Evolutionary conservation across 2,797 vertebrate species (phyloP).

Genomic region (Lepidocolaptes lacrymiger): DNA sequence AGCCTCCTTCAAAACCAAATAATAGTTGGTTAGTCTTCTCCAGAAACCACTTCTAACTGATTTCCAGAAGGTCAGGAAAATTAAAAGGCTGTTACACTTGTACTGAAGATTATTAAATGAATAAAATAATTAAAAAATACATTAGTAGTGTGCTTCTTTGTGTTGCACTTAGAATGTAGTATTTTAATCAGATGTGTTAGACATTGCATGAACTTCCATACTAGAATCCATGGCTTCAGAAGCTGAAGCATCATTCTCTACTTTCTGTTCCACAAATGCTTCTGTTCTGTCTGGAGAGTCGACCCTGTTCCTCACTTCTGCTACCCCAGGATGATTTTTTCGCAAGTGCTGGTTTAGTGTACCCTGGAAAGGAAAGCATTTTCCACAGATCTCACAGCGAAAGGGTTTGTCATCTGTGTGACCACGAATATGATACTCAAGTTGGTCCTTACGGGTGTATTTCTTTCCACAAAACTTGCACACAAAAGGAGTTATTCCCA

Average conservation of each 20-base stretch:
- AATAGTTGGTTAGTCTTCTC: constrained; percentile 61
- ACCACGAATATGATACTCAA: constrained; percentile 98
- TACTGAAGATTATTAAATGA: constrained; percentile 64
- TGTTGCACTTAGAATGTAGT: constrained; percentile 35
- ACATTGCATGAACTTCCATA: constrained; percentile 81
- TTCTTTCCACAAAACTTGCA: constrained; percentile 99
- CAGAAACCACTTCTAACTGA: constrained; percentile 65
- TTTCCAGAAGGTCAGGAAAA: constrained; percentile 66
- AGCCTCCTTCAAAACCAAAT: constrained; percentile 48
- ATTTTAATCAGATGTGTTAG: constrained; percentile 78
- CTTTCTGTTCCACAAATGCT: constrained; percentile 84
- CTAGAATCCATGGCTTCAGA: constrained; percentile 88
- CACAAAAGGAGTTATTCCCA: constrained; percentile 99
- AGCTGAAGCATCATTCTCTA: constrained; percentile 81
- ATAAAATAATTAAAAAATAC: constrained; percentile 64
- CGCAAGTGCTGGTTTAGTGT: constrained; percentile 99
- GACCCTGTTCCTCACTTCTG: constrained; percentile 83
- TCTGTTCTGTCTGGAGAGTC: constrained; percentile 92
- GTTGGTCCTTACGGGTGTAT: constrained; percentile 98
- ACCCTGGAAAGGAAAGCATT: constrained; percentile 99
- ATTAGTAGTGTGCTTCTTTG: constrained; percentile 78
- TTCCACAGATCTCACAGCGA: constrained; percentile 98
- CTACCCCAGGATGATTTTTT: constrained; percentile 94
- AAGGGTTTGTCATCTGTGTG: constrained; percentile 99
- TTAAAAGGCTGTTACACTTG: constrained; percentile 52